phyloP scores from a whole-genome alignment of 1,140 invertebrate species.

The Theocolax elegans region DNA sequence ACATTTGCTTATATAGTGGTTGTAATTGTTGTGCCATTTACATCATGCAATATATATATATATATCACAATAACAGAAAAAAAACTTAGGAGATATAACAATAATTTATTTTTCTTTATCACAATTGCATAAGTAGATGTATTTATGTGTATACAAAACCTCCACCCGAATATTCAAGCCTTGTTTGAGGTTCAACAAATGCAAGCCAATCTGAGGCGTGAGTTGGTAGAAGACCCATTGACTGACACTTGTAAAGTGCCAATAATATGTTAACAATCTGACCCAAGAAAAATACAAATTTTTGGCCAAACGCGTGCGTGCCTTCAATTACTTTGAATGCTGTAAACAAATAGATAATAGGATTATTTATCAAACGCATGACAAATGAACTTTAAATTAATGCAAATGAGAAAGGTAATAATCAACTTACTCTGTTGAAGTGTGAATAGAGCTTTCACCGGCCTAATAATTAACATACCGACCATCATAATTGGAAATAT shows the following conservation, averaged over 20 bases:
- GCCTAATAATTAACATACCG: constrained; percentile 96
- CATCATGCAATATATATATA: constrained; percentile 9
- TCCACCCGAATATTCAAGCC: constrained; percentile 89
- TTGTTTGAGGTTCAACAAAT: constrained; percentile 91
- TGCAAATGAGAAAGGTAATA: background rate
- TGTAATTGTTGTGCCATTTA: background rate
- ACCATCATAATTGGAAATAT: constrained; percentile 99
- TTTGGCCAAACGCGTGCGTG: constrained; percentile 89
- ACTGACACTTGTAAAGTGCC: constrained; percentile 98
- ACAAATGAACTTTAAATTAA: too few species aligned
- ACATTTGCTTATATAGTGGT: too few species aligned
- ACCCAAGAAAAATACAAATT: constrained; percentile 94
- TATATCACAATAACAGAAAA: too few species aligned
- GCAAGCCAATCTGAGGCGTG: constrained; percentile 99
- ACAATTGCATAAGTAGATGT: constrained; percentile 42
- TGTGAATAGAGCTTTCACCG: constrained; percentile 93
- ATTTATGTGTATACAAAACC: constrained; percentile 77
- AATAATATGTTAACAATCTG: constrained; percentile 93
- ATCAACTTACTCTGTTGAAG: constrained; percentile 79
- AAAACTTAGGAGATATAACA: background rate
- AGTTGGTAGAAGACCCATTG: constrained; percentile 97
- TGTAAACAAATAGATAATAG: constrained; percentile 61
- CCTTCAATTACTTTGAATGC: constrained; percentile 97
- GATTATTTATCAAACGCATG: too few species aligned
- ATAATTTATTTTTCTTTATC: constrained; percentile 45